Base-by-base conservation (phyloP, 2,888 invertebrate genomes). In the Magallana nippona region DNA sequence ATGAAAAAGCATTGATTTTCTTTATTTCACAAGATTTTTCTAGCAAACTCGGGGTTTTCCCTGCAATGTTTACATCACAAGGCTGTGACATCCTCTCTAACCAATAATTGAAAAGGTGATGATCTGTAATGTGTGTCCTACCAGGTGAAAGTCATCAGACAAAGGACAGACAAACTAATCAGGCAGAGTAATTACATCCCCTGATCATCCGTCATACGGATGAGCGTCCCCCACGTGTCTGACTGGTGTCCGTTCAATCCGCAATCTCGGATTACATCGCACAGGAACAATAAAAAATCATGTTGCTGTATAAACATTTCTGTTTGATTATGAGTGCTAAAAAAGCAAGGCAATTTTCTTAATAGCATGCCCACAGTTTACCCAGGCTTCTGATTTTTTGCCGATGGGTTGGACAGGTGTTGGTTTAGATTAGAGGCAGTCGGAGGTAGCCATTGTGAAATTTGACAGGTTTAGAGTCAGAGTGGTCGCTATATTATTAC, bases 101-200 rank as follows among this genome's bases (percentile, higher is more conserved):
- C 22, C 71, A 71, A 71, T 71, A 32, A 71, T 71, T 71, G 32
- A 71, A 71, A 71, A 71, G 71, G 71, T 71, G 71, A 22, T 71
- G 71, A 71, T 71, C 71, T 11, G 71, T 71, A 15, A 71, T 71
- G 27, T 71, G 22, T 22, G 15, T 71, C 71, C 44, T 8, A 27
- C 71, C 71, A 71, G 71, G 71, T 71, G 71, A 27, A 15, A 71
- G 10, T 15, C 71, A 32, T 71, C 71, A 71, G 71, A 71, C 71
- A 71, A 71, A 71, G 27, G 71, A 71, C 22, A 13, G 71, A 71
- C 22, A 71, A 71, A 71, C 71, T 71, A 71, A 71, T 71, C 71
- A 71, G 27, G 71, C 71, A 27, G 11, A 71, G 71, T 71, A 71
- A 71, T 71, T 71, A 71, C 27, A 71, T 71, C 71, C 44, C 71